A percentile compares a stretch with the other conserved stretches of the same genome.
Evolutionary conservation across 2,797 vertebrate genomes (phyloP).

Genomic region (Danio albolineatus): DNA sequence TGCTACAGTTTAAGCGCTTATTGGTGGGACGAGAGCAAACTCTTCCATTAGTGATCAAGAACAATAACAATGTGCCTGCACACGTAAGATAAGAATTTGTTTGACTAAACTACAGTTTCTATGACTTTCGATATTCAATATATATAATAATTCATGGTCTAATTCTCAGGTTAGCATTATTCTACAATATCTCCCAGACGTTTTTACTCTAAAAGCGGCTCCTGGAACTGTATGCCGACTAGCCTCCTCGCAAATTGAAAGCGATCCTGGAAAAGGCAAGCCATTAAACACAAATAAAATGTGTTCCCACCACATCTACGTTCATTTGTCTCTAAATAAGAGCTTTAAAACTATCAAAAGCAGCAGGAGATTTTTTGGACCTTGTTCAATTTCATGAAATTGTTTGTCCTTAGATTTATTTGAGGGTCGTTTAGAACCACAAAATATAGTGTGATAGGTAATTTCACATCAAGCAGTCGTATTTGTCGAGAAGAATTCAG

Average conservation of each 20-base stretch:
- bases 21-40: slow-evolving; percentile 73
- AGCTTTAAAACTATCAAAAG: slow-evolving; percentile 1
- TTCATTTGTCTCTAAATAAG: neutral
- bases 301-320: too few relatives aligned
- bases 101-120: neutral
- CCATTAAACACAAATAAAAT: neutral
- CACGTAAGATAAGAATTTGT: slow-evolving; percentile 63
- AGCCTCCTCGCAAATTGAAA: slow-evolving; percentile 56
- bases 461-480: neutral
- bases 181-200: slow-evolving; percentile 76
- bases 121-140: neutral
- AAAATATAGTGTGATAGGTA: neutral
- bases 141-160: slow-evolving; percentile 15
- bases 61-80: slow-evolving; percentile 76
- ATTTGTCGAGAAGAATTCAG: neutral
- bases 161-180: slow-evolving; percentile 82
- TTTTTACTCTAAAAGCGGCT: slow-evolving; percentile 80
- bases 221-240: slow-evolving; percentile 69
- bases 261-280: slow-evolving; percentile 69
- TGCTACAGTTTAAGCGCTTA: slow-evolving; percentile 84
- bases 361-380: neutral
- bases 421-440: neutral
- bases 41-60: slow-evolving; percentile 84
- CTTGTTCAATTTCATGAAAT: slow-evolving; percentile 1
- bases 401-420: neutral